These are phyloP conservation scores for Acarapis woodi DNA, from an alignment of 1,140 invertebrate genomes.

Conservation along the genomic window DNA sequence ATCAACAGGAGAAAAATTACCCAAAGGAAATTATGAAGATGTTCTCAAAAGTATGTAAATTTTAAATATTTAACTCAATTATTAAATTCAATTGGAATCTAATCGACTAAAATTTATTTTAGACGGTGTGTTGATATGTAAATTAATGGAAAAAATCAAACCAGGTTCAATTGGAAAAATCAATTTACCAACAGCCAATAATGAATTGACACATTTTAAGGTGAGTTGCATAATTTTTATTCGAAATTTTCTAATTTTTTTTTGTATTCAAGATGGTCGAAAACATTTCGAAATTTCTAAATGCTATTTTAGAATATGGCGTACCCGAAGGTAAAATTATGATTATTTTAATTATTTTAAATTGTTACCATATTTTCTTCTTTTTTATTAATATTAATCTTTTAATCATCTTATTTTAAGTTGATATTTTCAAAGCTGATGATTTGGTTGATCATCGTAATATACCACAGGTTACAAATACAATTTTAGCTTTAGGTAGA, in stretches of 20 bases:
- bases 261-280: constrained; percentile 1
- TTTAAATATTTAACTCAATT: too few species aligned
- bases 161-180: constrained; percentile 3
- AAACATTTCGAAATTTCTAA: constrained; percentile 1
- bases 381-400: neutral
- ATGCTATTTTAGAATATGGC: neutral
- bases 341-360: neutral
- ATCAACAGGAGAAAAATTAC: neutral
- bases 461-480: constrained; percentile 1
- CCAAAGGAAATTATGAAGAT: too few species aligned
- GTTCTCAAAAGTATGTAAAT: too few species aligned
- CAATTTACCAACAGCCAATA: neutral
- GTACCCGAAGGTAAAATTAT: neutral
- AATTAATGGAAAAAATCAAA: constrained; percentile 3
- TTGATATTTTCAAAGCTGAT: constrained; percentile 1
- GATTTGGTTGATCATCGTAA: constrained; percentile 1
- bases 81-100: too few species aligned
- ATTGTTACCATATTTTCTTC: neutral
- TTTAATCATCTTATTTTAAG: too few species aligned
- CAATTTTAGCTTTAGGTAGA: constrained; percentile 2
- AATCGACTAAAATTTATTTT: too few species aligned
- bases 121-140: too few species aligned
- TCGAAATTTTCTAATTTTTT: neutral
- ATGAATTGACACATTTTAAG: neutral
- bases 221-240: neutral